Conservation (phyloP, 1,140 invertebrate species). For the Euwallacea fornicatus region DNA sequence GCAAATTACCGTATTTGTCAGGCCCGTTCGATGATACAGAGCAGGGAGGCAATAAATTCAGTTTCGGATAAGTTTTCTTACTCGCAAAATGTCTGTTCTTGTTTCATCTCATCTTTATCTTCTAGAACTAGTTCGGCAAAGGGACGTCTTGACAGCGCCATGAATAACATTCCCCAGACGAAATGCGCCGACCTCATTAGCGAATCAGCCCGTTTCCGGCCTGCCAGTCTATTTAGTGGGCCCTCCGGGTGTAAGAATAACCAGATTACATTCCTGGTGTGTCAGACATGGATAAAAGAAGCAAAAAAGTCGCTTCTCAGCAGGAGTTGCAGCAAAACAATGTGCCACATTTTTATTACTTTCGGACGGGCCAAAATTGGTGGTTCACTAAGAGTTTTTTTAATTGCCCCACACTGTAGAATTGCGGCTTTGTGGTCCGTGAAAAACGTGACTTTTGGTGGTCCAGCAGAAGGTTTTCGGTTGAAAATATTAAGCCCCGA, state of each 20-base stretch:
- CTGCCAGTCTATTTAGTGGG: constrained; percentile 25
- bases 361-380: constrained; percentile 37
- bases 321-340: constrained; percentile 44
- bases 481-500: too few relatives aligned
- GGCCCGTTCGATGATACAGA: not conserved
- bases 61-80: not conserved
- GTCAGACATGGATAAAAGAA: constrained; percentile 43
- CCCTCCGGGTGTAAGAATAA: constrained; percentile 43
- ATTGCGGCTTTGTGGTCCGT: constrained; percentile 21
- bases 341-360: constrained; percentile 45
- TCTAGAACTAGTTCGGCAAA: not conserved
- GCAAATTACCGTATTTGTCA: constrained; percentile 2
- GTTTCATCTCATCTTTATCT: not conserved
- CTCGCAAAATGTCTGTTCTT: not conserved
- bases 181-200: constrained; percentile 24
- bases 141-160: not conserved
- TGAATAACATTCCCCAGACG: constrained; percentile 3
- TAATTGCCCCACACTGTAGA: constrained; percentile 22
- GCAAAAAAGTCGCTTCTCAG: constrained; percentile 25
- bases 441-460: constrained; percentile 18
- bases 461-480: too few relatives aligned
- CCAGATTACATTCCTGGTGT: constrained; percentile 45
- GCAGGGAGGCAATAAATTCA: too few relatives aligned
- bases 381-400: constrained; percentile 18
- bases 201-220: constrained; percentile 30